Conservation (phyloP, 2,888 invertebrate genomes). For the Adela reaumurella region DNA sequence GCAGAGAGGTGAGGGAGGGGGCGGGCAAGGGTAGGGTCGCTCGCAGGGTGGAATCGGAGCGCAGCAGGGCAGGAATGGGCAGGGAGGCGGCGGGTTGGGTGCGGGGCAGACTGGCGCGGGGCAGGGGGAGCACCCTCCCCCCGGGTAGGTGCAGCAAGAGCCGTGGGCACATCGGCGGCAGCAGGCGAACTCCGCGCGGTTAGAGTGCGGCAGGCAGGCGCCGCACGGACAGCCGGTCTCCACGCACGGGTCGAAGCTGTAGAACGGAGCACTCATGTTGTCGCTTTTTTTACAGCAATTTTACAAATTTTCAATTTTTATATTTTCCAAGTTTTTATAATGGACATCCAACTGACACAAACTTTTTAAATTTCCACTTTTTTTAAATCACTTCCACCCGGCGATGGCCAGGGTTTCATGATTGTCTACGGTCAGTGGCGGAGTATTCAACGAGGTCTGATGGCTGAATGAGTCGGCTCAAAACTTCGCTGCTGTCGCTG, state of each 20-base stretch:
- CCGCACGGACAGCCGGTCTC: constrained; percentile 37
- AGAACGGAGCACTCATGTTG: constrained; percentile 45
- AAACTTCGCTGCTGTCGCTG: too few relatives aligned
- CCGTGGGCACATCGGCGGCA: constrained; percentile 28
- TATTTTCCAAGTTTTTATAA: not conserved
- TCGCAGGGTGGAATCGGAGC: constrained; percentile 43
- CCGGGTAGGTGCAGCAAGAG: constrained; percentile 39
- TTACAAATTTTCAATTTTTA: not conserved
- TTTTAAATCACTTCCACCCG: too few relatives aligned
- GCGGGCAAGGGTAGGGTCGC: constrained; percentile 16
- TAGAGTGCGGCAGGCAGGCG: constrained; percentile 38
- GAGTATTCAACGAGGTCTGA: too few relatives aligned
- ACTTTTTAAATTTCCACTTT: too few relatives aligned
- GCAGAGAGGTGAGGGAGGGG: constrained; percentile 4
- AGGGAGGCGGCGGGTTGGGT: constrained; percentile 28
- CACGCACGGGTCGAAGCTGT: constrained; percentile 44
- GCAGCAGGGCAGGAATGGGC: constrained; percentile 31
- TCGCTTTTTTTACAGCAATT: constrained; percentile 3
- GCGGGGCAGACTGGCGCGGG: constrained; percentile 44
- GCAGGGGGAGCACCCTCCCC: constrained; percentile 43
- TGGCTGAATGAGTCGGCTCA: too few relatives aligned
- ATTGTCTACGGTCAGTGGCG: too few relatives aligned
- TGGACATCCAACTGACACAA: not conserved
- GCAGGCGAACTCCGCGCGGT: constrained; percentile 36
- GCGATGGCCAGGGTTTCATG: too few relatives aligned